Evolutionary conservation across 2,113 vertebrate genomes (phyloP), one percentile per base, ranked within the genome.

Genomic region (Aviceda subcristata): DNA sequence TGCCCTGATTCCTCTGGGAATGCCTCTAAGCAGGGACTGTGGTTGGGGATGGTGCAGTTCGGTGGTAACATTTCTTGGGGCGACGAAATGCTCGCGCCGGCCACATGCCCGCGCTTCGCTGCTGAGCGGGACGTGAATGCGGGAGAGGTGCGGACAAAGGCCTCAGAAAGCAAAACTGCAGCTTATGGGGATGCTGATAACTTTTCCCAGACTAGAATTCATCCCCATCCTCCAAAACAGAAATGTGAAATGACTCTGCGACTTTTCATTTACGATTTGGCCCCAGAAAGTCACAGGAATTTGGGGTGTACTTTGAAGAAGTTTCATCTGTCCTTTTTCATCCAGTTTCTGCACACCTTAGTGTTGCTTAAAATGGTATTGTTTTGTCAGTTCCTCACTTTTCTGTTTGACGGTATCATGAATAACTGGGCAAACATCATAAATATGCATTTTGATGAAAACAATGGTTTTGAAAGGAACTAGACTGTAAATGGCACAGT

Each of bases 91-190:
- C 10, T 75, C 12, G 1, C 50, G 0, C 34, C 41, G 15, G 18
- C 5, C 5, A 24, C 14, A 1, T 11, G 36, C 23, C 60, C 66
- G 15, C 14, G 2, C 17, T 12, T 56, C 0, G 4, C n/a, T n/a
- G 26, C 55, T 19, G 67, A 22, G 43, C 3, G 3, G 24, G 67
- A 32, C 0, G 1, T 29, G 23, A n/a, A 15, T 12, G 27, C 22
- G 24, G 32, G 23, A 38, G 27, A 76, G 20, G 57, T 45, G 46
- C 17, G 71, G 48, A 34, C 34, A 51, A 67, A 83, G 64, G 39
- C 3, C 3, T 26, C 64, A 67, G 39, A 72, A 86, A 89, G 20
- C 7, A 76, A 38, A 55, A 60, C 20, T 21, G 17, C 51, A 18
- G 6, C 6, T 72, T 18, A 64, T 6, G 20, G 15, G 27, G 32